phyloP scores from a whole-genome alignment of 2,113 vertebrate species.

The Galemys pyrenaicus region DNA sequence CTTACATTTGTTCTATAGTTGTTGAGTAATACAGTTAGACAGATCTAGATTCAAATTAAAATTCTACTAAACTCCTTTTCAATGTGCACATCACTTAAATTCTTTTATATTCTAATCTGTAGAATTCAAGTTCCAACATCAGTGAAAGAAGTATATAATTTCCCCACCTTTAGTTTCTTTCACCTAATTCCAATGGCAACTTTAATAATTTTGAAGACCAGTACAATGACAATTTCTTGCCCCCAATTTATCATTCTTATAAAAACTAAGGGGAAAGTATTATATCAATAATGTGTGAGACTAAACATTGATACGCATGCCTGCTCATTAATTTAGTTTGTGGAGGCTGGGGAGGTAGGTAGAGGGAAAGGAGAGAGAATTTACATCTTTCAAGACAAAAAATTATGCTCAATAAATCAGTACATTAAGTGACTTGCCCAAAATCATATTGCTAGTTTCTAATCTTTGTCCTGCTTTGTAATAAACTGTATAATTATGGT shows the following conservation, averaged over 20 bases:
- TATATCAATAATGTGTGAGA: neutral
- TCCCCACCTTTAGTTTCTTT: neutral
- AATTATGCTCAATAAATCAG: neutral
- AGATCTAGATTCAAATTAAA: neutral
- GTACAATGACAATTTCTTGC: neutral
- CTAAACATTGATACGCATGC: neutral
- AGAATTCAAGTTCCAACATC: slow-evolving; percentile 4
- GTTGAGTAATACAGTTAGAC: neutral
- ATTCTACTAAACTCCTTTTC: neutral
- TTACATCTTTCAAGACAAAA: neutral
- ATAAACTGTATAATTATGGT: neutral
- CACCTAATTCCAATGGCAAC: neutral
- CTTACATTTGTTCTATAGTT: neutral
- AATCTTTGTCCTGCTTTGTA: neutral
- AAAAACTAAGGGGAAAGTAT: neutral
- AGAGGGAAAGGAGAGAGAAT: neutral
- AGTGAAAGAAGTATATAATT: neutral
- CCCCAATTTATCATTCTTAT: neutral
- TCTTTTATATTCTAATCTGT: neutral
- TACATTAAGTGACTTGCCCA: neutral
- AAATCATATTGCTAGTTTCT: neutral
- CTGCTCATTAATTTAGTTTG: neutral
- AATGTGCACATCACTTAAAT: slow-evolving; percentile 4
- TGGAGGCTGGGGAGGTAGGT: neutral
- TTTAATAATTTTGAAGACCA: neutral